These are phyloP conservation scores for Chrysotoxum bicinctum DNA, from an alignment of 2,888 invertebrate species.

Conservation along the genomic window DNA sequence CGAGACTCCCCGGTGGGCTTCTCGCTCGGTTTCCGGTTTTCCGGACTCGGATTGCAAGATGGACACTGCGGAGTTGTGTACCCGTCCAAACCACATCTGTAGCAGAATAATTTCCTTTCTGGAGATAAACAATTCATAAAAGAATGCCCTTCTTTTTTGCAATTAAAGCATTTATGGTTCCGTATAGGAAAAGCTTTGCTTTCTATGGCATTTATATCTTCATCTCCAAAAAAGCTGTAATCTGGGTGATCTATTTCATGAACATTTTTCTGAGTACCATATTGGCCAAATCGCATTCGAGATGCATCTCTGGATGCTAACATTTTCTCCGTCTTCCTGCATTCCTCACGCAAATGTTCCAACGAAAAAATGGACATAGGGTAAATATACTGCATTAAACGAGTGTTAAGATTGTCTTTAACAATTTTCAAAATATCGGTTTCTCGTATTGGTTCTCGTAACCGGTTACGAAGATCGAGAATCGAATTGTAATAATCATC, in stretches of 20 bases:
- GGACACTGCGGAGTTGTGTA: conserved; percentile 2
- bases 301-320: neutral
- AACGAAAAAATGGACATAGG: conserved; percentile 21
- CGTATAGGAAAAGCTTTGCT: neutral
- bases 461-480: neutral
- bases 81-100: conserved; percentile 6
- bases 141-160: neutral
- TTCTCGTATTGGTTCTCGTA: conserved; percentile 3
- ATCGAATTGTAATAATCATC: conserved; percentile 21
- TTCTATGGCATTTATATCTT: neutral
- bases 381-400: conserved; percentile 5
- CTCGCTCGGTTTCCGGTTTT: conserved; percentile 18
- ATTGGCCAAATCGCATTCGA: neutral
- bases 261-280: neutral
- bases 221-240: neutral
- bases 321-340: conserved; percentile 17
- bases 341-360: conserved; percentile 19
- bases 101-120: conserved; percentile 15
- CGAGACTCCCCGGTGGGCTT: conserved; percentile 24
- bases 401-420: conserved; percentile 1
- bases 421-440: conserved; percentile 4
- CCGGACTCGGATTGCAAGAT: neutral
- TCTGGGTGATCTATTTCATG: neutral
- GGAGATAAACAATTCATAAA: conserved; percentile 2
- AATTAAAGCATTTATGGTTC: neutral